Percentiles rank a stretch among this genome's conserved stretches.
phyloP scores from a whole-genome alignment of 2,113 vertebrate species.

The Toxotes jaculatrix region DNA sequence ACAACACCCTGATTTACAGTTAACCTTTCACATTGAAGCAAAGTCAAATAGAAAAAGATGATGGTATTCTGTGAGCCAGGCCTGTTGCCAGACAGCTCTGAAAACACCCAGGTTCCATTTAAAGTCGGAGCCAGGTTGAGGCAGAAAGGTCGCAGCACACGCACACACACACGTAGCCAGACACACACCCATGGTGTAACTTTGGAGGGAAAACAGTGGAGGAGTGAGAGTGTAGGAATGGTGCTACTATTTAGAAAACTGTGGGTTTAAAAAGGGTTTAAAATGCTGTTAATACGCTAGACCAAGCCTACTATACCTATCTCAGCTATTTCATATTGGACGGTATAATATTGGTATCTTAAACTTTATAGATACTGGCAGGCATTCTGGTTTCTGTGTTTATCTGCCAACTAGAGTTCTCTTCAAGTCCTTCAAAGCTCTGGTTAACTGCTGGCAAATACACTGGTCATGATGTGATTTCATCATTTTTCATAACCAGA shows the following conservation, averaged over 20 bases:
- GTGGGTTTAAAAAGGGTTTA: constrained; percentile 41
- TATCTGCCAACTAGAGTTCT: not conserved
- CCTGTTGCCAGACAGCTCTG: constrained; percentile 51
- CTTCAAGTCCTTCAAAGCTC: not conserved
- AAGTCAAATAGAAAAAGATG: constrained; percentile 56
- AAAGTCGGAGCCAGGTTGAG: constrained; percentile 45
- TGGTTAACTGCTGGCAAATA: constrained; percentile 29
- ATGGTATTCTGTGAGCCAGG: constrained; percentile 15
- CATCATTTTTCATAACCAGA: constrained; percentile 47
- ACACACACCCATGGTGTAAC: not conserved
- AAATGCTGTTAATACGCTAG: too few species aligned
- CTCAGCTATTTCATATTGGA: not conserved
- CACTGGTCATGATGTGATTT: constrained; percentile 28
- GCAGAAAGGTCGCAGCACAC: constrained; percentile 56
- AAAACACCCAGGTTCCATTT: constrained; percentile 58
- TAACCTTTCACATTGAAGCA: constrained; percentile 63
- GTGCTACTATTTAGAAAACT: constrained; percentile 35
- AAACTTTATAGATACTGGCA: not conserved
- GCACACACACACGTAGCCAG: not conserved
- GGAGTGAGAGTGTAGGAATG: constrained; percentile 18
- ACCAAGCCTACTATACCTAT: not conserved
- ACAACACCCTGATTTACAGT: constrained; percentile 60
- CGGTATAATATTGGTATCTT: not conserved
- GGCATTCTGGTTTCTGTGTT: not conserved
- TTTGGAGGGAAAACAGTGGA: constrained; percentile 10